Conservation (phyloP, 2,797 vertebrate genomes). For the Sciurus vulgaris region DNA sequence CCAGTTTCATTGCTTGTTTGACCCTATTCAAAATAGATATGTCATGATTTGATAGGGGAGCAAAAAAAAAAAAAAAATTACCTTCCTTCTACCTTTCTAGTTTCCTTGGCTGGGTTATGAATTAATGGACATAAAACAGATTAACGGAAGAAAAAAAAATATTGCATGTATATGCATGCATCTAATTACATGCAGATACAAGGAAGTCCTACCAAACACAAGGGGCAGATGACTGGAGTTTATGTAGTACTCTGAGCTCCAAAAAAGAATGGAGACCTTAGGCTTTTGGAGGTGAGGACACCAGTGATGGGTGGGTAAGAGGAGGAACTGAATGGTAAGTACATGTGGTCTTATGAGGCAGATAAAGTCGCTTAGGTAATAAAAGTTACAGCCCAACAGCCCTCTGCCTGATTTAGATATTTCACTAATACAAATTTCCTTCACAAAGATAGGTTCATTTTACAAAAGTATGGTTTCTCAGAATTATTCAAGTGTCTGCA, state of each 20-base stretch:
- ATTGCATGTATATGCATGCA: background rate
- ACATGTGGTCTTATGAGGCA: background rate
- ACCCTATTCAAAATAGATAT: background rate
- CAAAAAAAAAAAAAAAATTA: background rate
- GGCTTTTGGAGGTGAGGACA: background rate
- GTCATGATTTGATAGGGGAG: background rate
- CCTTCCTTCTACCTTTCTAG: background rate
- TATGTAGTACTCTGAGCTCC: background rate
- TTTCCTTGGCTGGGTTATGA: background rate
- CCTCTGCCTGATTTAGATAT: background rate
- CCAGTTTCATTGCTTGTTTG: constrained; percentile 11
- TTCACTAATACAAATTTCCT: background rate
- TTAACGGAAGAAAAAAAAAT: background rate
- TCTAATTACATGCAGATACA: background rate
- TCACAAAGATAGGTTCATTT: background rate
- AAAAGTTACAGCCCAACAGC: background rate
- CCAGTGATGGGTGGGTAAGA: background rate
- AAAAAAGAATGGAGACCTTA: background rate
- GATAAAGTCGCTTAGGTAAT: background rate
- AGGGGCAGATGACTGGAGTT: background rate
- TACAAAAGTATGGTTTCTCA: background rate
- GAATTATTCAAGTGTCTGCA: background rate
- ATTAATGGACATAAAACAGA: background rate
- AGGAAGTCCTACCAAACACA: background rate
- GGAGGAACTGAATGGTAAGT: background rate